Conservation (phyloP, 2,888 invertebrate genomes). For the Bhutanitis thaidina region DNA sequence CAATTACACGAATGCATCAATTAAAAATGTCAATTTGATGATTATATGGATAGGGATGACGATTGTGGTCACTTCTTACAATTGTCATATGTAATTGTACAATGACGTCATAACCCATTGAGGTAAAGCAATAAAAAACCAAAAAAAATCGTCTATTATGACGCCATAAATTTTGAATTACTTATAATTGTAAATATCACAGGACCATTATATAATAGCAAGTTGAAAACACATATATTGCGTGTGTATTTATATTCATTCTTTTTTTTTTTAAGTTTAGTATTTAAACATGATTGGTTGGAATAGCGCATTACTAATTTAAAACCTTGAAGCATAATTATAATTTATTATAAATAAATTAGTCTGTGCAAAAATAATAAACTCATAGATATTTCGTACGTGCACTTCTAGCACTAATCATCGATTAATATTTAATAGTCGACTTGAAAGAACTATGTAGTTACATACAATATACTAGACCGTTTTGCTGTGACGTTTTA, state of each 20-base stretch:
- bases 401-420: too few species aligned
- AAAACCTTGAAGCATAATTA: too few species aligned
- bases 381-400: too few species aligned
- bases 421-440: too few species aligned
- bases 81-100: not conserved
- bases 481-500: too few species aligned
- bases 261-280: not conserved
- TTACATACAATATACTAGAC: too few species aligned
- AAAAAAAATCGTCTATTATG: not conserved
- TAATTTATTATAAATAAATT: too few species aligned
- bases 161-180: not conserved
- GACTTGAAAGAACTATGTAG: too few species aligned
- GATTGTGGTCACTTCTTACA: slow-evolving; percentile 19
- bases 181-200: slow-evolving; percentile 34
- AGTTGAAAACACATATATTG: not conserved
- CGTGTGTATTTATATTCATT: not conserved
- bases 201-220: slow-evolving; percentile 33
- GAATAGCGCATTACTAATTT: not conserved
- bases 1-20: slow-evolving; percentile 43
- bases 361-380: too few species aligned
- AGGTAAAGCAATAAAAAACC: not conserved
- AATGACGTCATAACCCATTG: too few species aligned
- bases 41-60: slow-evolving; percentile 20
- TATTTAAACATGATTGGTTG: slow-evolving; percentile 8
- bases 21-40: slow-evolving; percentile 65